phyloP scores from a whole-genome alignment of 2,797 vertebrate species.

The Delichon dasypus region DNA sequence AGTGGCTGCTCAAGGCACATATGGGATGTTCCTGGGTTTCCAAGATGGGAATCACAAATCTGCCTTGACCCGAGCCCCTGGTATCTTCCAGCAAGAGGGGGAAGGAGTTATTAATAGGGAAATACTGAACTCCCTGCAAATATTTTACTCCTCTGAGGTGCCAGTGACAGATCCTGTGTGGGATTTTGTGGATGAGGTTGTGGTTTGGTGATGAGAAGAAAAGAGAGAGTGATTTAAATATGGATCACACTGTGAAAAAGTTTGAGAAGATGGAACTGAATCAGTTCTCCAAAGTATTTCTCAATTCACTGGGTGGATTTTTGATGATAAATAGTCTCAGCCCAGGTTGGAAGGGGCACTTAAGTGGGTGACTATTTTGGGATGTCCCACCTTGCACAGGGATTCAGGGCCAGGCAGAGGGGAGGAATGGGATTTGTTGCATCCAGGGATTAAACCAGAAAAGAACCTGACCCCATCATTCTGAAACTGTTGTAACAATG shows the following conservation, averaged over 20 bases:
- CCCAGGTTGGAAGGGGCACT: neutral
- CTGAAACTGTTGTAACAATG: neutral
- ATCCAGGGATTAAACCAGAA: neutral
- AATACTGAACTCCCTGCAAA: neutral
- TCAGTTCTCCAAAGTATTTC: neutral
- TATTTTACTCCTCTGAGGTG: conserved; percentile 28
- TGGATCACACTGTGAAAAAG: neutral
- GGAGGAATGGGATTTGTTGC: neutral
- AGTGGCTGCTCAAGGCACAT: neutral
- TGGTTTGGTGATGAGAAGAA: neutral
- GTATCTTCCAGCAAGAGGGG: neutral
- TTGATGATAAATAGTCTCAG: neutral
- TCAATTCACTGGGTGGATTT: neutral
- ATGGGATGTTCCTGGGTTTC: neutral
- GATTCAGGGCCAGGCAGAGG: too few relatives aligned
- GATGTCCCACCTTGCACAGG: too few relatives aligned
- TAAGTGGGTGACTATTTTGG: neutral
- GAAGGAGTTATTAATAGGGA: conserved; percentile 15
- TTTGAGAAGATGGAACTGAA: neutral
- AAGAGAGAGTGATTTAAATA: neutral
- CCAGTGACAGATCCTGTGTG: conserved; percentile 42
- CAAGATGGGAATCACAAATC: neutral
- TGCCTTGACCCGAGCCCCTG: neutral
- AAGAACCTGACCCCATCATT: neutral
- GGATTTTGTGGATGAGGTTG: conserved; percentile 20